Percentiles rank a stretch among this genome's conserved stretches.
These are phyloP conservation scores for Panurus biarmicus DNA, from an alignment of 2,113 vertebrate species.

Conservation along the genomic window DNA sequence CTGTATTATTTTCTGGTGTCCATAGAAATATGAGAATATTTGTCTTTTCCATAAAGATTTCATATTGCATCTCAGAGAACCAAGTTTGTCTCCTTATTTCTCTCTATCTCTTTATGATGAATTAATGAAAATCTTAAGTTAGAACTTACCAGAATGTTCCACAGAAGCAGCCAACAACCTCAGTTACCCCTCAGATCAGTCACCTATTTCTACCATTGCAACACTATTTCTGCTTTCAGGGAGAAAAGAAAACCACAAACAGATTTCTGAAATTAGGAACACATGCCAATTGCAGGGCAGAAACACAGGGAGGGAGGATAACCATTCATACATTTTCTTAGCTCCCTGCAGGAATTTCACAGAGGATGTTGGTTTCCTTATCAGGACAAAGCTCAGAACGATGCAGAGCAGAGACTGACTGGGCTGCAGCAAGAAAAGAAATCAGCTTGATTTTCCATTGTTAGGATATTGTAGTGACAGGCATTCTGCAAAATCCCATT, in stretches of 20 bases:
- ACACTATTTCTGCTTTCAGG: not conserved
- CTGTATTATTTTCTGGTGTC: not conserved
- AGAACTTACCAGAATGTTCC: not conserved
- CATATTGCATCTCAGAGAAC: no score
- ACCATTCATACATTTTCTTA: not conserved
- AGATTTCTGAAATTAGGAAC: not conserved
- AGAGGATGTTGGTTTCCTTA: not conserved
- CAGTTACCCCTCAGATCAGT: rapidly evolving
- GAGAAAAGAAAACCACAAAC: not conserved
- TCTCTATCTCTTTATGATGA: not conserved
- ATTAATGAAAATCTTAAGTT: not conserved
- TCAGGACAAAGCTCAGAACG: not conserved
- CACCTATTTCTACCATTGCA: not conserved
- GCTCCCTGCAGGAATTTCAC: not conserved
- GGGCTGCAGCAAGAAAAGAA: not conserved
- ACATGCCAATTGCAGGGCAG: not conserved
- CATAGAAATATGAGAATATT: not conserved
- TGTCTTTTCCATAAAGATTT: not conserved
- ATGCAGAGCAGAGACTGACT: not conserved
- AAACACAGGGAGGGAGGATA: not conserved
- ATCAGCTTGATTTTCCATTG: not conserved
- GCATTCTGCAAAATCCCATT: not conserved
- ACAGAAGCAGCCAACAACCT: not conserved
- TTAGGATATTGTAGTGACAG: not conserved
- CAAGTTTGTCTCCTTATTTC: not conserved